Conservation (phyloP, 2,113 vertebrate species). For the Tachuris rubrigastra region DNA sequence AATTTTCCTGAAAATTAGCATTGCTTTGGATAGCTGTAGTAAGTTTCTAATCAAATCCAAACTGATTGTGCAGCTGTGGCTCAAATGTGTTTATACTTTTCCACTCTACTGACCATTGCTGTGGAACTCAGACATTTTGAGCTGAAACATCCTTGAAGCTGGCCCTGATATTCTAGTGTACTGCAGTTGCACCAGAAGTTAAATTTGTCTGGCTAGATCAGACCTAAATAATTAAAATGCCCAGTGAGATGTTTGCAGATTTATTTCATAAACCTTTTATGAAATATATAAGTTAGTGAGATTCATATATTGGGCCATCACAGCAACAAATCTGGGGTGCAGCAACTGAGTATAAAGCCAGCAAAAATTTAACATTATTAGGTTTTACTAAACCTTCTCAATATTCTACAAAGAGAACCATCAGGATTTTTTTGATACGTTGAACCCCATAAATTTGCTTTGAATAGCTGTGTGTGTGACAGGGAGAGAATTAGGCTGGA, state of each 20-base stretch:
- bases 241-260: not conserved
- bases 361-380: not conserved
- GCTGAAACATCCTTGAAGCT: not conserved
- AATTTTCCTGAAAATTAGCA: constrained; percentile 38
- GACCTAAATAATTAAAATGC: not conserved
- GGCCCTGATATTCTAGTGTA: not conserved
- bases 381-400: not conserved
- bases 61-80: constrained; percentile 1
- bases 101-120: not conserved
- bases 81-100: not conserved
- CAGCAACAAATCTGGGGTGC: not conserved
- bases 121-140: not conserved
- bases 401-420: not conserved
- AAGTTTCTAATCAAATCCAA: constrained; percentile 7
- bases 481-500: constrained; percentile 66
- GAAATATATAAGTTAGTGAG: not conserved
- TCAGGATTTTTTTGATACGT: not conserved
- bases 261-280: not conserved
- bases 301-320: not conserved
- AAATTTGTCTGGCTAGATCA: not conserved
- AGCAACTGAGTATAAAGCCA: not conserved
- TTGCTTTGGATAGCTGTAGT: not conserved
- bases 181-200: not conserved
- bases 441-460: constrained; percentile 37
- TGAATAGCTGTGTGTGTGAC: constrained; percentile 30